Evolutionary conservation across 30 jellyfish, hydroid and myxozoan genomes (phyloP), one percentile per base, ranked within the genome.

Genomic region (Sanderia malayensis): DNA sequence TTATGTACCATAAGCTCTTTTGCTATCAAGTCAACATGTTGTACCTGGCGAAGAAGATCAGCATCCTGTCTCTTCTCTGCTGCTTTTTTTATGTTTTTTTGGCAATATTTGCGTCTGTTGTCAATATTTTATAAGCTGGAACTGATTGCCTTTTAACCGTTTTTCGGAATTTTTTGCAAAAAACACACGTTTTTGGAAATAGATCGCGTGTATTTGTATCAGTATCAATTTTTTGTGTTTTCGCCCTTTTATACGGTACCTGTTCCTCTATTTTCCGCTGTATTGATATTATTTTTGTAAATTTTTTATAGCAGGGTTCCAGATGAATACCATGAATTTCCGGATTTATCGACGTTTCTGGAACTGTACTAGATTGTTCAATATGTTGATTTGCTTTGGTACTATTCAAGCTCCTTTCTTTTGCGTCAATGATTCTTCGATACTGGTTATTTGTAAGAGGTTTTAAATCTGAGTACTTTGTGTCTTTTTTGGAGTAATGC

Each of bases 101-200:
- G n/a, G n/a, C n/a, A n/a, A n/a, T n/a, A n/a, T 41, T 41, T 41
- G 55, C 55, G 55, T 41, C 55, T 41, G 55, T 41, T 41, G 55
- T 41, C 55, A 41, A 41, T 41, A 41, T 41, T 41, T 41, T 41
- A 41, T 41, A 41, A 41, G 55, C 55, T 41, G 8, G 55, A 41
- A 41, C 8, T 41, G 55, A 41, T 41, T 41, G 55, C 55, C 55
- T 41, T 41, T 41, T 41, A 41, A 41, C 55, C 55, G 55, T 41
- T 41, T 41, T 41, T 41, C 55, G 55, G 55, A 41, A 6, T 41
- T 41, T 41, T 41, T 41, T 41, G 55, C 55, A 41, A 41, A 41
- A 41, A 8, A 41, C n/a, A 41, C 55, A 41, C 15, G 55, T 41
- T 41, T 41, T 41, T 41, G 55, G 15, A 41, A 41, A 41, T 41